These are phyloP conservation scores for Drosophila micromelanica DNA, from an alignment of 1,140 invertebrate genomes.

Conservation along the genomic window DNA sequence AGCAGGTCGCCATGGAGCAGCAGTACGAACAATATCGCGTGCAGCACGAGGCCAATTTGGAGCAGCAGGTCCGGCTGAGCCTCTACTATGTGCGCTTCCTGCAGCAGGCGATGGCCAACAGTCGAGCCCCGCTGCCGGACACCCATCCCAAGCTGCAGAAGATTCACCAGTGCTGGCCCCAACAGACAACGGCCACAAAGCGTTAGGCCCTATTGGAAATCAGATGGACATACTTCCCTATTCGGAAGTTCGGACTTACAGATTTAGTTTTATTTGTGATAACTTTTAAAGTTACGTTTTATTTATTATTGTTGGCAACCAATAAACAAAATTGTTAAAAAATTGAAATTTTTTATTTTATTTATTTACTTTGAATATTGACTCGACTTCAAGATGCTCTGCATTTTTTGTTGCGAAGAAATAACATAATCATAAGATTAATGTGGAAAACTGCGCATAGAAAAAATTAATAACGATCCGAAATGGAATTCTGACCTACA, in stretches of 20 bases:
- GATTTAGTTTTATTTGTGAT: slow-evolving; percentile 37
- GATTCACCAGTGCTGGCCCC: neutral
- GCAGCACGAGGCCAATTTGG: slow-evolving; percentile 51
- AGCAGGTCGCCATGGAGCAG: slow-evolving; percentile 53
- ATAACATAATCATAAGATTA: too few relatives aligned
- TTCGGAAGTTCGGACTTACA: neutral
- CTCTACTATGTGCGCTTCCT: slow-evolving; percentile 64
- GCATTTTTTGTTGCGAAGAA: too few relatives aligned
- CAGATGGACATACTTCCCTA: slow-evolving; percentile 1
- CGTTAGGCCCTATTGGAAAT: neutral
- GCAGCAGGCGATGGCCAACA: slow-evolving; percentile 49
- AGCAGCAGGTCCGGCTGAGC: slow-evolving; percentile 63
- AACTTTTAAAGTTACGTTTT: slow-evolving; percentile 53
- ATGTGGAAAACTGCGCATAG: too few relatives aligned
- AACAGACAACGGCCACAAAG: slow-evolving; percentile 12
- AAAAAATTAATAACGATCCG: too few relatives aligned
- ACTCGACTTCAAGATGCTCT: too few relatives aligned
- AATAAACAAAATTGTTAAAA: slow-evolving; percentile 54
- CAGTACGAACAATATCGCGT: slow-evolving; percentile 40
- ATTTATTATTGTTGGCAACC: slow-evolving; percentile 49
- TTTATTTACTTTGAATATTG: neutral
- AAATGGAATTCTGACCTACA: too few relatives aligned
- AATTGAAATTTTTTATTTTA: neutral
- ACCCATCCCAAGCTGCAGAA: slow-evolving; percentile 11
- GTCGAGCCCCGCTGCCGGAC: slow-evolving; percentile 16